Evolutionary conservation across 2,113 vertebrate genomes (phyloP), one percentile per base, ranked within the genome.

Genomic region (Verasper variegatus): DNA sequence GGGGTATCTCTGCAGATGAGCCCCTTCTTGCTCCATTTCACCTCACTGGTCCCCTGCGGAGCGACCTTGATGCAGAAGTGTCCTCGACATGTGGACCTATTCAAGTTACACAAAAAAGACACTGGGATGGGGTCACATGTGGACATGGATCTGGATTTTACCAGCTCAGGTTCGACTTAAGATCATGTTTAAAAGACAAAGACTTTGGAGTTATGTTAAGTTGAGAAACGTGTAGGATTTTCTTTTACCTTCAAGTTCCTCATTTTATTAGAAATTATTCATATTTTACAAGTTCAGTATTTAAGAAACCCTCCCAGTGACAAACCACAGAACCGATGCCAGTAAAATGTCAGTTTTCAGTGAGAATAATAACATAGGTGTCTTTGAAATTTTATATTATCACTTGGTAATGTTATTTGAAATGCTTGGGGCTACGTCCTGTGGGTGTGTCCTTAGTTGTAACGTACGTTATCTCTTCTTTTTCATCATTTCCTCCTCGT

Each of bases 31-130:
- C 26, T 58, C 62, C 71, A 57, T 68, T 49, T 26, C 42, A 21
- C 54, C 18, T 65, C 18, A 49, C 47, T 69, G 62, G 37, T 49
- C 59, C 61, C 24, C 14, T 5, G 1, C 45, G 4, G 72, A 42
- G 55, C 84, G 79, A 88, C 81, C 71, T 83, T 83, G 68, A 68
- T 31, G 58, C 26, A 42, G n/a, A 45, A 61, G 17, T 51, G 35
- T 55, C 65, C 7, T 21, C 52, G 71, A 23, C 52, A 64, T 81
- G 67, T 42, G 51, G 23, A 21, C 24, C 24, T 24, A 7, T 71
- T 83, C 42, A 60, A 52, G 45, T 24, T 24, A 24, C 23, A 24
- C 23, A 54, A 54, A 51, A 14, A 47, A 60, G 5, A 51, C 66
- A 40, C 7, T 68, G 23, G 2, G 74, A 57, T 17, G 1, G 74